Conservation (phyloP, 2,113 vertebrate species). For the Nymphicus hollandicus region DNA sequence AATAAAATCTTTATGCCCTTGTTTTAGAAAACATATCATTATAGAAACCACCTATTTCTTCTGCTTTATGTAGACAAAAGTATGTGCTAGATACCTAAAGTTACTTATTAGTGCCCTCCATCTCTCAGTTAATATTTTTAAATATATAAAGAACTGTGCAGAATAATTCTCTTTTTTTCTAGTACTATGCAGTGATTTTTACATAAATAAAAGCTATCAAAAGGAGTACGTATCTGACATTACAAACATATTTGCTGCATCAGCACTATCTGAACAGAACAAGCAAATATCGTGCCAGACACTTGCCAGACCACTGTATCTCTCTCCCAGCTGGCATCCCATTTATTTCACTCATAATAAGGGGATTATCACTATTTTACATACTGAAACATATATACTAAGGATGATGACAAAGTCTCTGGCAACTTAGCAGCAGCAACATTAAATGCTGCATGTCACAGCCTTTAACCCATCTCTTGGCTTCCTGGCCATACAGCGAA, state of each 20-base stretch:
- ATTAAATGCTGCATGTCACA: neutral
- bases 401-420: neutral
- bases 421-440: neutral
- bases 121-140: neutral
- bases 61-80: neutral
- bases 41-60: neutral
- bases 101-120: neutral
- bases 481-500: neutral
- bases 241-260: neutral
- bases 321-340: neutral
- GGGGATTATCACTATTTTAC: neutral
- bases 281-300: neutral
- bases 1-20: neutral
- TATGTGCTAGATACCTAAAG: neutral
- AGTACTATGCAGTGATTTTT: neutral
- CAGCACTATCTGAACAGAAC: neutral
- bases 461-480: neutral
- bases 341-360: neutral
- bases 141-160: neutral
- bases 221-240: neutral
- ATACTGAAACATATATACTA: neutral
- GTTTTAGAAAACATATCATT: neutral
- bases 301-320: neutral
- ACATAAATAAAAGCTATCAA: neutral
- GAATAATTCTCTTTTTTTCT: neutral